phyloP scores from a whole-genome alignment of 2,113 vertebrate species.

The Solea senegalensis region DNA sequence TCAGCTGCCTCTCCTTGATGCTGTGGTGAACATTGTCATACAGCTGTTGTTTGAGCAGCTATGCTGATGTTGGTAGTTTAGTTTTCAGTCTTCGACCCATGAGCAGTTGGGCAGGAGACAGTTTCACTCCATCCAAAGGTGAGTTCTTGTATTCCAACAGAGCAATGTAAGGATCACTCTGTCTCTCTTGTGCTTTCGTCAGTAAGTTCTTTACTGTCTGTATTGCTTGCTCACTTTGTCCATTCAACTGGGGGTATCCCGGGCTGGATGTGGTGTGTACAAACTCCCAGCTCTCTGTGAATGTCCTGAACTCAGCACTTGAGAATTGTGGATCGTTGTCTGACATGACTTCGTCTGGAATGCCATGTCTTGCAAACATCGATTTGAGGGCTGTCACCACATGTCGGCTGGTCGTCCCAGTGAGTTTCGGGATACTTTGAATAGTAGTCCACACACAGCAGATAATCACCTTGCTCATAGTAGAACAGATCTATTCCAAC shows the following conservation, averaged over 20 bases:
- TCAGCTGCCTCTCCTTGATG: too few species aligned
- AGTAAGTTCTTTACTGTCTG: too few species aligned
- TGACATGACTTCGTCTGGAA: background rate
- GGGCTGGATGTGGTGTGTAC: background rate
- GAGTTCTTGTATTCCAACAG: too few species aligned
- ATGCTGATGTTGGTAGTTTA: background rate
- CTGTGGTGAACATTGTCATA: too few species aligned
- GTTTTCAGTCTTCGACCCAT: background rate
- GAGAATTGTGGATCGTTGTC: background rate
- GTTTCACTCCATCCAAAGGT: background rate
- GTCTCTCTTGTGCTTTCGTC: too few species aligned
- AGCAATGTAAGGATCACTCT: too few species aligned
- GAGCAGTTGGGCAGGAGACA: background rate
- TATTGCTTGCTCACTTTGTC: too few species aligned
- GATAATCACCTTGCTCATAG: background rate
- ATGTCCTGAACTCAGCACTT: background rate
- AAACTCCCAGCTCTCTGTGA: background rate
- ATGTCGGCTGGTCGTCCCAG: background rate
- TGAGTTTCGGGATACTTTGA: background rate
- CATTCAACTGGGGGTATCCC: background rate
- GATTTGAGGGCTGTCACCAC: background rate
- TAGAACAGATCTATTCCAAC: background rate
- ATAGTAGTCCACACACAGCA: background rate
- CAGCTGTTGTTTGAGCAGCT: too few species aligned
- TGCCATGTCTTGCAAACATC: background rate